These are phyloP conservation scores for Miichthys miiuy DNA, from an alignment of 2,797 vertebrate species.

Conservation along the genomic window DNA sequence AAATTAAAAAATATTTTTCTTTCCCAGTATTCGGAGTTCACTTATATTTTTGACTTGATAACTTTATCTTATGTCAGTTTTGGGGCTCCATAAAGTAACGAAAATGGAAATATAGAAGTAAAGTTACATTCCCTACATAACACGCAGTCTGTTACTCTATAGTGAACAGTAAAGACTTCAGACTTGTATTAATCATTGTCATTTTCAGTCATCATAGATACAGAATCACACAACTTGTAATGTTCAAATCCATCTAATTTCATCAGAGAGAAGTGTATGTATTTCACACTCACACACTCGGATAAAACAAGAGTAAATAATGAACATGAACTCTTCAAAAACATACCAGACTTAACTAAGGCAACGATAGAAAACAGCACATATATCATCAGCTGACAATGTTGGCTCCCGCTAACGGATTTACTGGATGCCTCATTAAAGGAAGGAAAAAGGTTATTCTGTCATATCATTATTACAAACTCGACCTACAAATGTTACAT, in stretches of 20 bases:
- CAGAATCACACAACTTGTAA: not conserved
- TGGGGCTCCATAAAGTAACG: too few relatives aligned
- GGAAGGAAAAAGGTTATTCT: not conserved
- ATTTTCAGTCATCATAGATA: too few relatives aligned
- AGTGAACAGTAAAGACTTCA: too few relatives aligned
- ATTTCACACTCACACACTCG: not conserved
- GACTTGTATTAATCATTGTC: too few relatives aligned
- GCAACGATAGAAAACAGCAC: not conserved
- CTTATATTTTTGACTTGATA: not conserved
- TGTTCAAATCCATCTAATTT: not conserved
- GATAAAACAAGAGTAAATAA: not conserved
- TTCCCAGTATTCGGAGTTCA: too few relatives aligned
- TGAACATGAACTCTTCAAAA: not conserved
- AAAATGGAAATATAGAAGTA: too few relatives aligned
- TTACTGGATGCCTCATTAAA: not conserved
- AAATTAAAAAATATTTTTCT: too few relatives aligned
- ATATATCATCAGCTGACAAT: not conserved
- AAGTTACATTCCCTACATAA: too few relatives aligned
- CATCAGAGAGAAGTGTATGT: not conserved
- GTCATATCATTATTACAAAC: not conserved
- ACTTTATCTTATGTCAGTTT: not conserved
- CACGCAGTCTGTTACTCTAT: too few relatives aligned
- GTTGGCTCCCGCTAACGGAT: not conserved
- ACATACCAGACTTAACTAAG: not conserved
- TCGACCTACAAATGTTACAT: not conserved